Conservation (phyloP, 2,888 invertebrate genomes). For the Tuberolachnus salignus region DNA sequence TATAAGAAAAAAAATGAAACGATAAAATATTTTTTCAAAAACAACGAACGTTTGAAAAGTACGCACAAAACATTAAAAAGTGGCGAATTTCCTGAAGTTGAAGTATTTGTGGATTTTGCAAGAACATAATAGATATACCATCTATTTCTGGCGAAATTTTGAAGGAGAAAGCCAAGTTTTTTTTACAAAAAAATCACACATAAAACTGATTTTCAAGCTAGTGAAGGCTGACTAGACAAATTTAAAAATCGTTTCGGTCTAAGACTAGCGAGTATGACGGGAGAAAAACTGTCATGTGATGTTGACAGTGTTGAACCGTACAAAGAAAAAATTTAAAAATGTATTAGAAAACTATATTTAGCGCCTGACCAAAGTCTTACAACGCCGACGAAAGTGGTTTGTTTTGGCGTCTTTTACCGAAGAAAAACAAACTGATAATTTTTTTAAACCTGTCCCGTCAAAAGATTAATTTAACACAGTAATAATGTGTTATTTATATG, state of each 20-base stretch:
- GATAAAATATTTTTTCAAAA: too few species aligned
- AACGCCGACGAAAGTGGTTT: slow-evolving; percentile 48
- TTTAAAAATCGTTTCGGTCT: slow-evolving; percentile 43
- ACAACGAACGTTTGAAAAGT: too few species aligned
- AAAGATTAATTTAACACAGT: too few species aligned
- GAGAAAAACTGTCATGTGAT: slow-evolving; percentile 51
- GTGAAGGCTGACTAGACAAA: slow-evolving; percentile 5
- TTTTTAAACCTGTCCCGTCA: too few species aligned
- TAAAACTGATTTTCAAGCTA: slow-evolving; percentile 12
- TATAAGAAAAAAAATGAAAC: too few species aligned
- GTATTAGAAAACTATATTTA: slow-evolving; percentile 29
- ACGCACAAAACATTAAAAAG: too few species aligned
- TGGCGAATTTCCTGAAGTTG: slow-evolving; percentile 19
- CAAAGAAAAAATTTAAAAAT: slow-evolving; percentile 49
- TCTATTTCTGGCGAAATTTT: background rate
- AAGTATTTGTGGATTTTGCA: slow-evolving; percentile 10
- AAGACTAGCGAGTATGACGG: slow-evolving; percentile 22
- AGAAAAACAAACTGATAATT: too few species aligned
- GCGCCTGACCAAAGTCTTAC: slow-evolving; percentile 33
- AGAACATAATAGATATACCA: slow-evolving; percentile 10
- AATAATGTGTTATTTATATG: too few species aligned
- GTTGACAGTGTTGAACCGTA: slow-evolving; percentile 19
- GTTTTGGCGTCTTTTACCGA: slow-evolving; percentile 26
- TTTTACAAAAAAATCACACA: slow-evolving; percentile 6
- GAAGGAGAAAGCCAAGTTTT: background rate